Conservation (phyloP, 2,797 vertebrate genomes). For the Pogoniulus pusillus region DNA sequence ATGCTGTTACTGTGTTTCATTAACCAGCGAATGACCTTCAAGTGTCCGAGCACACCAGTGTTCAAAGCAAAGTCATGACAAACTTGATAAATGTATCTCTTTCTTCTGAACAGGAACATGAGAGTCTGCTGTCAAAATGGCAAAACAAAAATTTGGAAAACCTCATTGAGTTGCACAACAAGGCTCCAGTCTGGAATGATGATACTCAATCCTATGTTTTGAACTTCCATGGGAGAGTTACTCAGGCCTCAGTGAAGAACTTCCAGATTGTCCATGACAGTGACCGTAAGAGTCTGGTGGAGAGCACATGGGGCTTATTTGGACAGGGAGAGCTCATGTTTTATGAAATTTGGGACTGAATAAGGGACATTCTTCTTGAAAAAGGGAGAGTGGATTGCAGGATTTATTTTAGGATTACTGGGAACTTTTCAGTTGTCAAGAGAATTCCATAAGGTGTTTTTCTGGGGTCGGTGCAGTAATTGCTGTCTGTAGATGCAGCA, state of each 20-base stretch:
- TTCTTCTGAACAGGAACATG: slow-evolving; percentile 84
- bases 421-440: background rate
- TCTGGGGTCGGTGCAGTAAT: background rate
- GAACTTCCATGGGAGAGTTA: slow-evolving; percentile 96
- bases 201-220: slow-evolving; percentile 97
- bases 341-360: background rate
- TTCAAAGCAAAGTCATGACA: background rate
- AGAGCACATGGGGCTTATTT: background rate
- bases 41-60: background rate
- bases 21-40: background rate
- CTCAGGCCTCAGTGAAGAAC: slow-evolving; percentile 97
- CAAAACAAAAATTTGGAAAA: slow-evolving; percentile 89
- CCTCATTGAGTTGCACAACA: slow-evolving; percentile 96
- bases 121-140: slow-evolving; percentile 91
- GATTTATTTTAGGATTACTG: background rate
- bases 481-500: background rate
- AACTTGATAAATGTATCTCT: background rate
- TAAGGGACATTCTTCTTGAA: background rate
- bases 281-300: slow-evolving; percentile 84
- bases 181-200: slow-evolving; percentile 96
- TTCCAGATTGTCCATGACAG: slow-evolving; percentile 98
- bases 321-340: background rate
- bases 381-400: background rate
- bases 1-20: background rate
- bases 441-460: background rate